phyloP scores from a whole-genome alignment of 2,797 vertebrate genomes.

The Neostethus bicornis region DNA sequence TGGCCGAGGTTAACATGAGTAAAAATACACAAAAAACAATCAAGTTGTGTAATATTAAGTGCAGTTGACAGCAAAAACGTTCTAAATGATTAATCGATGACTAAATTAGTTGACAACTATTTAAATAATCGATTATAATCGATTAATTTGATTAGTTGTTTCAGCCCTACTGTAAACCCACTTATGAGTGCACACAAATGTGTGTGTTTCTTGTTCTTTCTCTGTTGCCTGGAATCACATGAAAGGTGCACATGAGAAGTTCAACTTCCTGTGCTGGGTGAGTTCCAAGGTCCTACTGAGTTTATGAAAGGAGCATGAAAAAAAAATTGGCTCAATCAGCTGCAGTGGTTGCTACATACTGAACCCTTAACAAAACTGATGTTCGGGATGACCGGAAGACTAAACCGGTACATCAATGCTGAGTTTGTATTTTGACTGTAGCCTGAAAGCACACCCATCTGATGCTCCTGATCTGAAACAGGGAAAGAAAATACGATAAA shows the following conservation, averaged over 20 bases:
- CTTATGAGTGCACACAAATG: slow-evolving; percentile 9
- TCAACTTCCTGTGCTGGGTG: slow-evolving; percentile 66
- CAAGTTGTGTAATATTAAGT: no score
- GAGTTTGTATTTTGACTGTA: slow-evolving; percentile 21
- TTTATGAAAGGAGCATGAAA: slow-evolving; percentile 56
- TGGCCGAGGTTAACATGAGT: no score
- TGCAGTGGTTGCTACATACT: slow-evolving; percentile 41
- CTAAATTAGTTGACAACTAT: no score
- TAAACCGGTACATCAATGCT: slow-evolving; percentile 13
- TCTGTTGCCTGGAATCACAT: slow-evolving; percentile 60
- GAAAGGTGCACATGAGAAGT: slow-evolving; percentile 63
- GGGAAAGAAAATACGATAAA: slow-evolving; percentile 7
- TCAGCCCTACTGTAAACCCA: no score
- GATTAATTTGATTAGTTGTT: no score
- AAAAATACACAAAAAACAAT: no score
- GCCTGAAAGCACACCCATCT: slow-evolving; percentile 12
- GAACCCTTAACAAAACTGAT: slow-evolving; percentile 51
- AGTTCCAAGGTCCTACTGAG: slow-evolving; percentile 58
- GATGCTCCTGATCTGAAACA: slow-evolving; percentile 23
- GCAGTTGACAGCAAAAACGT: no score
- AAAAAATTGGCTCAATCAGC: slow-evolving; percentile 52
- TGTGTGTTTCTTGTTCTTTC: slow-evolving; percentile 39
- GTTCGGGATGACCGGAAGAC: slow-evolving; percentile 34
- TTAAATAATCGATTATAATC: no score
- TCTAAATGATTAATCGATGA: no score